Conservation (phyloP, 2,888 invertebrate genomes). For the Zaprionus bogoriensis region DNA sequence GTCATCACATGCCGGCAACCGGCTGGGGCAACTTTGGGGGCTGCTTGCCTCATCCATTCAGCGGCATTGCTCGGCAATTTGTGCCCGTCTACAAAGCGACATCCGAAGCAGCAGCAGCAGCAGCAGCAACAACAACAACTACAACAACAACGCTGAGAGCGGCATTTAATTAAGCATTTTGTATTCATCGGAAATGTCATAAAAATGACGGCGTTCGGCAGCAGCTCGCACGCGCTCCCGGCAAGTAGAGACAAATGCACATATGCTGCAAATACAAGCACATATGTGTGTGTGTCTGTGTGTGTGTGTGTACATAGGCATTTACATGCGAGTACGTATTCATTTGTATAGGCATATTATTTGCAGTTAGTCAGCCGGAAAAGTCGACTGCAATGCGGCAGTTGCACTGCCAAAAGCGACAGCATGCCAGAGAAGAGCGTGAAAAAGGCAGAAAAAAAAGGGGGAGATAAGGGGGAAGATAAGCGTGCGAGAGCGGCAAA, state of each 20-base stretch:
- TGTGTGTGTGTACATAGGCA: neutral
- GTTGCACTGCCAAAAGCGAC: constrained; percentile 17
- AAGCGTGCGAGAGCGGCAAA: neutral
- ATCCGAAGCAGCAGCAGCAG: constrained; percentile 20
- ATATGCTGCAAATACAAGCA: constrained; percentile 51
- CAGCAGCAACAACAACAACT: constrained; percentile 29
- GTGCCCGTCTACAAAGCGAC: constrained; percentile 48
- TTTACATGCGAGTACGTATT: neutral
- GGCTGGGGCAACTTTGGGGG: constrained; percentile 6
- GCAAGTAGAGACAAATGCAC: constrained; percentile 26
- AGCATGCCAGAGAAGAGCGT: too few relatives aligned
- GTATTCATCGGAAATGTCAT: constrained; percentile 80
- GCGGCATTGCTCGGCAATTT: constrained; percentile 52
- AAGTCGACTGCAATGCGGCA: constrained; percentile 43
- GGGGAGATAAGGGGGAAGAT: neutral
- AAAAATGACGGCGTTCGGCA: constrained; percentile 55
- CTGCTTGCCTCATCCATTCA: constrained; percentile 19
- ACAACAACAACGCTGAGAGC: constrained; percentile 28
- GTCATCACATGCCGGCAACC: constrained; percentile 72
- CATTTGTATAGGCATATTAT: neutral
- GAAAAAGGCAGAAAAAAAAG: neutral
- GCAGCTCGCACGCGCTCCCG: too few relatives aligned
- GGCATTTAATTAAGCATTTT: constrained; percentile 81
- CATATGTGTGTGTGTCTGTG: neutral
- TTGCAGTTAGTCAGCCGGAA: constrained; percentile 25